Conservation (phyloP, 2,113 vertebrate species). For the Ictalurus punctatus region DNA sequence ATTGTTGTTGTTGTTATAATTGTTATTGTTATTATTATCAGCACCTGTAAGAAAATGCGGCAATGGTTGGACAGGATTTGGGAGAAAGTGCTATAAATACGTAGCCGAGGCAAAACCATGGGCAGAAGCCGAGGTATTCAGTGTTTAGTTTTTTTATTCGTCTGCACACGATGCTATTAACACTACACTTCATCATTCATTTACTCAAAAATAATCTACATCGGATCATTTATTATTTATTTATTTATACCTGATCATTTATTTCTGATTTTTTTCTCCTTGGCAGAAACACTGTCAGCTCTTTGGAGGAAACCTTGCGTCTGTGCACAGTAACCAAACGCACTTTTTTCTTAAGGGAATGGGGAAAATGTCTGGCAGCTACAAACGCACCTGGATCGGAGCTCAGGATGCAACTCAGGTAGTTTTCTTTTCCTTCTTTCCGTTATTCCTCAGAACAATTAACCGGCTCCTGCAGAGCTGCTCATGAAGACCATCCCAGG, state of each 20-base stretch:
- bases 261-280: not conserved
- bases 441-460: not conserved
- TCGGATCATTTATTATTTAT: not conserved
- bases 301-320: conserved; percentile 22
- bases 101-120: not conserved
- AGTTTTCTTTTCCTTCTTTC: not conserved
- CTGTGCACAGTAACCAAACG: not conserved
- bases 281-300: not conserved
- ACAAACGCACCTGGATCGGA: conserved; percentile 30
- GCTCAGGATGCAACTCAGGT: conserved; percentile 35
- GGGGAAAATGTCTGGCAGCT: not conserved
- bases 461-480: not conserved
- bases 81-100: conserved; percentile 30
- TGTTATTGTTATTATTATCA: not conserved
- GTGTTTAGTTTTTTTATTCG: not conserved
- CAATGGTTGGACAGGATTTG: not conserved
- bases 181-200: not conserved
- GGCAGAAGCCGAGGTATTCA: conserved; percentile 32
- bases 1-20: not conserved
- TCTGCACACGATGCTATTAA: not conserved
- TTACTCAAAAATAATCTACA: not conserved
- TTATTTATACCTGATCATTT: not conserved
- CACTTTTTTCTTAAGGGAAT: not conserved
- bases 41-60: not conserved
- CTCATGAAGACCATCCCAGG: not conserved